These are phyloP conservation scores for Capricornis sumatraensis DNA, from an alignment of 2,113 vertebrate species.

Conservation along the genomic window DNA sequence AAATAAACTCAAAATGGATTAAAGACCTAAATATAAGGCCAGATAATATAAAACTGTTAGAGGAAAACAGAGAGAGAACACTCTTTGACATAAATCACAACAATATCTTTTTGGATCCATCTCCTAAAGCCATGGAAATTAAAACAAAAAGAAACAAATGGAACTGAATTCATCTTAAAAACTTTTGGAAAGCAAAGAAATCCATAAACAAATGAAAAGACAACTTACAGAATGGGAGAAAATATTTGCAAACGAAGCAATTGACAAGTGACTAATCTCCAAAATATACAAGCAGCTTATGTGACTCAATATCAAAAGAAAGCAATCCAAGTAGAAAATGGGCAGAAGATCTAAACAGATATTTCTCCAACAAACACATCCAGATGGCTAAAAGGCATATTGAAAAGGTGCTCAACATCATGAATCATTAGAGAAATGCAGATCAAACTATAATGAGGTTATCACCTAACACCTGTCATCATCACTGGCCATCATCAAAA, in stretches of 20 bases:
- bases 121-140: background rate
- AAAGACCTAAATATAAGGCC: background rate
- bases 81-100: background rate
- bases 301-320: background rate
- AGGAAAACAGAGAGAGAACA: background rate
- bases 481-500: background rate
- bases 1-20: background rate
- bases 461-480: background rate
- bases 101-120: background rate
- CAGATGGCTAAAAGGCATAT: background rate
- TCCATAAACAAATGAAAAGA: background rate
- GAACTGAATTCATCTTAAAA: background rate
- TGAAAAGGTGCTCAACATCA: background rate
- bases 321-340: background rate
- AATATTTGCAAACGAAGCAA: background rate
- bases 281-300: background rate
- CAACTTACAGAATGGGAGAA: background rate
- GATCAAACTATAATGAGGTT: background rate
- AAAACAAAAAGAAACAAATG: background rate
- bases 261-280: background rate
- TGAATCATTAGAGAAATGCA: background rate
- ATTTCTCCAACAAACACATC: background rate
- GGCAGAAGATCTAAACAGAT: background rate
- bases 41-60: background rate
- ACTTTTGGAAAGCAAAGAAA: background rate